These are phyloP conservation scores for Cyclura pinguis DNA, from an alignment of 2,797 vertebrate genomes.

Conservation along the genomic window DNA sequence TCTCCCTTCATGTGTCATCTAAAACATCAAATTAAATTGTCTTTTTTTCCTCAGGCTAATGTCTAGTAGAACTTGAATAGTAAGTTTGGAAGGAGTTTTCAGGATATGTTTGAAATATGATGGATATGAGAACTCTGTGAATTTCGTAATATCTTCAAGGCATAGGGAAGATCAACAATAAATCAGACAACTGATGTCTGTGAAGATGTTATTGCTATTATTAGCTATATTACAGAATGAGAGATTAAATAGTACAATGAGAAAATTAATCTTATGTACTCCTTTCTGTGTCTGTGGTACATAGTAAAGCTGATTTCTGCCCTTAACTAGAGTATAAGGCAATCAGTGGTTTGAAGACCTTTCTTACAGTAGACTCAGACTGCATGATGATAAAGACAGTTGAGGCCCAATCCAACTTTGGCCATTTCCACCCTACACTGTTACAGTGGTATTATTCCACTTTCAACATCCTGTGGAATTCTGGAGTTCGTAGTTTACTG, in stretches of 20 bases:
- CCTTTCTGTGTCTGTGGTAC: background rate
- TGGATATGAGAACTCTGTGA: background rate
- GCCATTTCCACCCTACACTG: too few relatives aligned
- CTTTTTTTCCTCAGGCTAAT: background rate
- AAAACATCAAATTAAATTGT: background rate
- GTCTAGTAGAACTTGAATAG: conserved; percentile 1
- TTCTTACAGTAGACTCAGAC: background rate
- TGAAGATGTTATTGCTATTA: background rate
- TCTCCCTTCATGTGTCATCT: background rate
- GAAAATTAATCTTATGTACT: background rate
- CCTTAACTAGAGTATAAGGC: background rate
- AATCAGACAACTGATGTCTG: background rate
- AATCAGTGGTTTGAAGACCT: background rate
- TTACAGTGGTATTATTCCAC: too few relatives aligned
- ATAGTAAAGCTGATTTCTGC: background rate
- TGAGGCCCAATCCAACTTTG: background rate
- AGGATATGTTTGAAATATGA: background rate
- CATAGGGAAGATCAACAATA: background rate
- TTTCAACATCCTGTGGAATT: too few relatives aligned
- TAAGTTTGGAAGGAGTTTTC: background rate
- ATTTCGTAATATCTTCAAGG: background rate
- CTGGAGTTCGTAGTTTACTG: too few relatives aligned
- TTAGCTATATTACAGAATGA: background rate
- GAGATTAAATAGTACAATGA: background rate
- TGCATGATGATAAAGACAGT: background rate